A percentile compares a stretch with the other conserved stretches of the same genome.
phyloP scores from a whole-genome alignment of 35 echinoderm and acorn worm species.

The Nesometra sesokonis region DNA sequence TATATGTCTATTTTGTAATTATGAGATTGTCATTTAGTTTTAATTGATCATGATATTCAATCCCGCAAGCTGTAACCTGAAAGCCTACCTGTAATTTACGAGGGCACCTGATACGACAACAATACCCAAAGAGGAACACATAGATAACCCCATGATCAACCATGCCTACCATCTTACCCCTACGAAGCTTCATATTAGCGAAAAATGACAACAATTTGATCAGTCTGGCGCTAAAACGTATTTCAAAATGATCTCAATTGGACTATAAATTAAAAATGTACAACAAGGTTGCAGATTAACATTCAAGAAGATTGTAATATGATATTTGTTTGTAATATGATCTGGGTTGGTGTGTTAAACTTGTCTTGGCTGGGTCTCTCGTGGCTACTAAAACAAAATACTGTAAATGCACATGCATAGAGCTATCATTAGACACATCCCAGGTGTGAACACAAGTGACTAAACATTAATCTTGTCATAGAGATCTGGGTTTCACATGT shows the following conservation, averaged over 20 bases:
- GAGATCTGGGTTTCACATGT: no score
- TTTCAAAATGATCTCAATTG: neutral
- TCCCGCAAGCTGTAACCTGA: neutral
- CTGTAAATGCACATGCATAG: neutral
- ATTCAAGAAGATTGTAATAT: neutral
- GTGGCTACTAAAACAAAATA: neutral
- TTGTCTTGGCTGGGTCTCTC: neutral
- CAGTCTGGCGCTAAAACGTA: neutral
- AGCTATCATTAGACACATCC: neutral
- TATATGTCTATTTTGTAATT: neutral
- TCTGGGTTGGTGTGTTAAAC: neutral
- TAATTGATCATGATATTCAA: neutral
- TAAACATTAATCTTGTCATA: neutral
- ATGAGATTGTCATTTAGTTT: neutral
- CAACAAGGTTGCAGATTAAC: neutral
- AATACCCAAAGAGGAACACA: neutral
- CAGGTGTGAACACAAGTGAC: neutral
- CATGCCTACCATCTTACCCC: neutral
- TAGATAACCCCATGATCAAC: neutral
- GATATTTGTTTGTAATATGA: neutral
- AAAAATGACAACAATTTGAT: neutral
- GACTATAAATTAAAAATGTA: neutral
- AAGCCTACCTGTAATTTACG: neutral
- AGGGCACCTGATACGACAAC: neutral
- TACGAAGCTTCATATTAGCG: neutral